Percentiles rank a stretch among this genome's conserved stretches.
These are phyloP conservation scores for Erpetoichthys calabaricus DNA, from an alignment of 2,797 vertebrate genomes.

Conservation along the genomic window DNA sequence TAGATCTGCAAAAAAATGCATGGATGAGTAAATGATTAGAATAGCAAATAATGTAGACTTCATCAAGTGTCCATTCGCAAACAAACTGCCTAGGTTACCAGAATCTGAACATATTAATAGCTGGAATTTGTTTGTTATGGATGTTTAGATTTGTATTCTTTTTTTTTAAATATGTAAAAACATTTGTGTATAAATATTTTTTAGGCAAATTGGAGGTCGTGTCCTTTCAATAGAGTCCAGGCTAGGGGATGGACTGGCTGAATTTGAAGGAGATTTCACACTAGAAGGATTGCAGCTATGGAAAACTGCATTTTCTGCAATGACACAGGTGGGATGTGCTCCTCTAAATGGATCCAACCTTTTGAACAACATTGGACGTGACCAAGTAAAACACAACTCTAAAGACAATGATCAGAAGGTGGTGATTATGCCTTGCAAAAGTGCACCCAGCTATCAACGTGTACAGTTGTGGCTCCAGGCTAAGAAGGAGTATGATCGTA, in stretches of 20 bases:
- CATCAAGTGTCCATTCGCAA: too few species aligned
- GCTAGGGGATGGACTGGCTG: slow-evolving; percentile 66
- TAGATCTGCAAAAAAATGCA: too few species aligned
- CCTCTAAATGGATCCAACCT: slow-evolving; percentile 30
- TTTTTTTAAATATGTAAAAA: too few species aligned
- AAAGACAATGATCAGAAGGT: slow-evolving; percentile 68
- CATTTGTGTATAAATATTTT: slow-evolving; percentile 11
- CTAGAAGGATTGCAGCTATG: slow-evolving; percentile 82
- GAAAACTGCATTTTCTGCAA: slow-evolving; percentile 88
- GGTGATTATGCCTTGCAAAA: slow-evolving; percentile 83
- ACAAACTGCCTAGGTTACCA: too few species aligned
- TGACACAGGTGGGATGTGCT: slow-evolving; percentile 66
- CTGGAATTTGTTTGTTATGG: too few species aligned
- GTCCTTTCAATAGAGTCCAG: slow-evolving; percentile 74
- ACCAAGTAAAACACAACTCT: slow-evolving; percentile 35
- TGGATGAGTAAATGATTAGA: too few species aligned
- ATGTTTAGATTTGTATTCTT: too few species aligned
- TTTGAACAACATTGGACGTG: slow-evolving; percentile 19
- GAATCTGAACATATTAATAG: too few species aligned
- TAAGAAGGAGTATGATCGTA: slow-evolving; percentile 73
- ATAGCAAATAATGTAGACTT: too few species aligned
- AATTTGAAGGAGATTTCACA: slow-evolving; percentile 83
- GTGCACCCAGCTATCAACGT: slow-evolving; percentile 69
- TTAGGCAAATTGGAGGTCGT: slow-evolving; percentile 82
- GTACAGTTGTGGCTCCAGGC: slow-evolving; percentile 87